Conservation (phyloP, 2,888 invertebrate genomes). For the Meteorus cinctellus region DNA sequence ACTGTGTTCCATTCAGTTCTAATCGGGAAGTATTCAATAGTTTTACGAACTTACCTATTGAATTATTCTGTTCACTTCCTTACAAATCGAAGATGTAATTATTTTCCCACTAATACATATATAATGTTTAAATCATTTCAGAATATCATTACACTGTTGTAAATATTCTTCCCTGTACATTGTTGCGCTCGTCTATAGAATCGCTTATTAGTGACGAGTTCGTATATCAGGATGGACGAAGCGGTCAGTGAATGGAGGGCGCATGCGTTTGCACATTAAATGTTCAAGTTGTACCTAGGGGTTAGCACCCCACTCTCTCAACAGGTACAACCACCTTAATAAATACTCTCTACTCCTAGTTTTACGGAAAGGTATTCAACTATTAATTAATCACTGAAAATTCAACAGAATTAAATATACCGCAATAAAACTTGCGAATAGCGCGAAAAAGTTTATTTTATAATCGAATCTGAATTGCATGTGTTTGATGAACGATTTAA, state of each 20-base stretch:
- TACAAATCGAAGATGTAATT: background rate
- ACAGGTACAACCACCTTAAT: conserved; percentile 56
- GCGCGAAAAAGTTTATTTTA: background rate
- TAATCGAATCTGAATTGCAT: background rate
- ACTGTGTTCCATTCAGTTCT: background rate
- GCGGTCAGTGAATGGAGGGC: conserved; percentile 64
- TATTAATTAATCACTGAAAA: background rate
- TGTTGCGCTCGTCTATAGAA: conserved; percentile 19
- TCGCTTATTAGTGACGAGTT: conserved; percentile 6
- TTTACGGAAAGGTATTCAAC: background rate
- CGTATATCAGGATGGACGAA: conserved; percentile 43
- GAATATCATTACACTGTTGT: background rate
- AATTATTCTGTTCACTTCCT: background rate
- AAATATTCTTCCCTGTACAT: background rate
- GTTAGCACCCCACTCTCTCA: conserved; percentile 44
- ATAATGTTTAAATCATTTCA: background rate
- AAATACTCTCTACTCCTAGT: conserved; percentile 45
- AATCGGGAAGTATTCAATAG: background rate
- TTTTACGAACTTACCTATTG: background rate
- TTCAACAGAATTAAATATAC: background rate
- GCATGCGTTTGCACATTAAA: conserved; percentile 52
- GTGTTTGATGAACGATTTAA: background rate
- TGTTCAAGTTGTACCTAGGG: conserved; percentile 46
- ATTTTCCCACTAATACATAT: background rate
- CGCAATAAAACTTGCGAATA: background rate